Percentiles rank a stretch among this genome's conserved stretches.
Evolutionary conservation across 2,888 invertebrate species (phyloP).

Genomic region (Drosophila mimica): DNA sequence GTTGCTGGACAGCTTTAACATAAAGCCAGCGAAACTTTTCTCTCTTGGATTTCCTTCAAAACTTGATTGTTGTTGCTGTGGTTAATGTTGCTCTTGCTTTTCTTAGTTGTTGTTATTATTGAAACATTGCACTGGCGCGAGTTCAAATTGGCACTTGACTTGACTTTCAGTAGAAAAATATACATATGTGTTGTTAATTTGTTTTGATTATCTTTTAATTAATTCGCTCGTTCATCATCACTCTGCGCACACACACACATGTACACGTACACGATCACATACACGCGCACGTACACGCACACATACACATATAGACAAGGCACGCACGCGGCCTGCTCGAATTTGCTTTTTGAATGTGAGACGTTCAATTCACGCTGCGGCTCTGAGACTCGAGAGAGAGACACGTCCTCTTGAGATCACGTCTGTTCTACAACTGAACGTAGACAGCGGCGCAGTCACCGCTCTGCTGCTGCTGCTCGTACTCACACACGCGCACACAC

Average conservation of each 20-base stretch:
- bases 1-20: conserved; percentile 84
- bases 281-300: conserved; percentile 25
- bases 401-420: conserved; percentile 85
- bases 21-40: conserved; percentile 64
- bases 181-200: conserved; percentile 75
- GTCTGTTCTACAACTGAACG: conserved; percentile 85
- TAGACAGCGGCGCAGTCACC: conserved; percentile 38
- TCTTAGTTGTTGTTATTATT: conserved; percentile 35
- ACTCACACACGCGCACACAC: conserved; percentile 37
- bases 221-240: conserved; percentile 77
- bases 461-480: conserved; percentile 47
- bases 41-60: conserved; percentile 6
- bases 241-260: conserved; percentile 41
- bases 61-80: conserved; percentile 19
- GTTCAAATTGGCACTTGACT: conserved; percentile 56
- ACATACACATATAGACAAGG: conserved; percentile 28
- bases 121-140: conserved; percentile 62
- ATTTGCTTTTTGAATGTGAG: conserved; percentile 30
- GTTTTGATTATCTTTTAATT: conserved; percentile 80
- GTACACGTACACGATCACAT: conserved; percentile 15
- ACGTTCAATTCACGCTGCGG: conserved; percentile 39
- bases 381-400: conserved; percentile 58
- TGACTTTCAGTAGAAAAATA: conserved; percentile 43
- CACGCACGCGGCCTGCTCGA: conserved; percentile 56
- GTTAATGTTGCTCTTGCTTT: conserved; percentile 10